Percentiles rank a stretch among this genome's conserved stretches.
phyloP scores from a whole-genome alignment of 1,140 invertebrate species.

The Gyrodactylus salaris region DNA sequence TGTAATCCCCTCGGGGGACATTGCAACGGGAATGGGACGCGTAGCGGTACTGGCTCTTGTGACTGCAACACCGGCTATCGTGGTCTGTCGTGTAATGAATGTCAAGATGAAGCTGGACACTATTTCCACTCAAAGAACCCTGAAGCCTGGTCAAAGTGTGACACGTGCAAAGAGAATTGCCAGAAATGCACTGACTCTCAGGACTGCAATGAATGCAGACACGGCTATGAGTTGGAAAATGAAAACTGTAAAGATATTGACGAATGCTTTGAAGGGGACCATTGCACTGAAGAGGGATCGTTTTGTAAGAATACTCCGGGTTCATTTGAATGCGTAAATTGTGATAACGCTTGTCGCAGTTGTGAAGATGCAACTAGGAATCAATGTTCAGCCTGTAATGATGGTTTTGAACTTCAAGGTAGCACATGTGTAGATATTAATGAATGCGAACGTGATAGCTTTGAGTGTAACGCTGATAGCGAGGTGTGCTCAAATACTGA shows the following conservation, averaged over 20 bases:
- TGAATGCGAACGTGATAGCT: not conserved
- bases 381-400: not conserved
- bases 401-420: not conserved
- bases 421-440: not conserved
- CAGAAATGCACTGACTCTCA: not conserved
- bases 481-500: not conserved
- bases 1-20: not conserved
- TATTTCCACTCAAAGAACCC: too few species aligned
- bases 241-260: not conserved
- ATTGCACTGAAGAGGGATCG: not conserved
- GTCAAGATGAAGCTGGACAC: not conserved
- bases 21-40: not conserved
- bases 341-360: not conserved
- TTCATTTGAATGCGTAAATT: not conserved
- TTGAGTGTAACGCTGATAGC: not conserved
- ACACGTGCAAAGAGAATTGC: not conserved
- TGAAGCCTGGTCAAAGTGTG: too few species aligned
- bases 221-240: not conserved
- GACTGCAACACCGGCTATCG: not conserved
- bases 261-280: not conserved
- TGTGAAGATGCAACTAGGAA: not conserved
- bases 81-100: not conserved
- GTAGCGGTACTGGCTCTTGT: not conserved
- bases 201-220: not conserved
- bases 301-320: not conserved